Percentiles rank a stretch among this genome's conserved stretches.
Evolutionary conservation across 2,113 vertebrate species (phyloP).

Genomic region (Harpagus bidentatus): DNA sequence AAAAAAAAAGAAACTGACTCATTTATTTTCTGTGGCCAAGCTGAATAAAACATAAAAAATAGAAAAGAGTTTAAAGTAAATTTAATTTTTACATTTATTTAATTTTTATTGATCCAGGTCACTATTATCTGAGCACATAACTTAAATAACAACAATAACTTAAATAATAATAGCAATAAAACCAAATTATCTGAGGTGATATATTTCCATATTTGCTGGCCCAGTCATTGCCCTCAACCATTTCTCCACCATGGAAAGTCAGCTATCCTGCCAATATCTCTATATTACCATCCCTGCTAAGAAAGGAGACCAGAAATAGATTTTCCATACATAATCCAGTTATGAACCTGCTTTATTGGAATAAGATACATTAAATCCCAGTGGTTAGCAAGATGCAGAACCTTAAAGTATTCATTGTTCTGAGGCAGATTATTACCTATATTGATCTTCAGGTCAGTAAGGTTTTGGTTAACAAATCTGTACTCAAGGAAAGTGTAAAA

Average conservation of each 20-base stretch:
- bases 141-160: neutral
- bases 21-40: neutral
- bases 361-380: neutral
- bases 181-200: neutral
- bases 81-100: neutral
- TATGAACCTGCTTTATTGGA: neutral
- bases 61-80: neutral
- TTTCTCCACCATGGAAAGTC: neutral
- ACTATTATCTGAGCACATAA: neutral
- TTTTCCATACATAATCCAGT: neutral
- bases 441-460: neutral
- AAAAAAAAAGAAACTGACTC: accelerated
- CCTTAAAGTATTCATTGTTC: neutral
- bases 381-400: neutral
- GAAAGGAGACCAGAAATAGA: neutral
- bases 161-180: neutral
- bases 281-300: neutral
- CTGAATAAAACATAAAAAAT: neutral
- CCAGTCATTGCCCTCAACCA: neutral
- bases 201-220: neutral
- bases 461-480: neutral
- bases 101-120: neutral
- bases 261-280: neutral
- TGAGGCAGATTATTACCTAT: neutral
- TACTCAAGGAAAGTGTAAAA: neutral